Conservation (phyloP, 2,888 invertebrate genomes). For the Ellobium chinense region DNA sequence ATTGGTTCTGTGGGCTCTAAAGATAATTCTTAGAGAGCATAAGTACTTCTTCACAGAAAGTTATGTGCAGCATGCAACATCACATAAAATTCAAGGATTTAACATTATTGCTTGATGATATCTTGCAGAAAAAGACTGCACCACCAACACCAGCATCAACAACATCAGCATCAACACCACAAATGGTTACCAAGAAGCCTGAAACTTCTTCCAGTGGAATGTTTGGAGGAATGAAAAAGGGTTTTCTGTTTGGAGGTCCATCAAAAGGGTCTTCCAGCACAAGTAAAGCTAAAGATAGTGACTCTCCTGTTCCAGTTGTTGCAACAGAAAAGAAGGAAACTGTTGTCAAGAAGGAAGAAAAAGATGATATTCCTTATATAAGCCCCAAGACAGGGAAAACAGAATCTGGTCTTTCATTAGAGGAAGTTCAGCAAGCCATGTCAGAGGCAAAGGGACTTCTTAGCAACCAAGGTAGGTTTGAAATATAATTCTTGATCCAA, state of each 20-base stretch:
- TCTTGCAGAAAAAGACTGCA: background rate
- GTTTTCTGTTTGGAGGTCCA: conserved; percentile 70
- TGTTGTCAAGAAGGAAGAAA: background rate
- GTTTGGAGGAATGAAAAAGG: conserved; percentile 76
- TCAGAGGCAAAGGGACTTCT: conserved; percentile 56
- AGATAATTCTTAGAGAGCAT: too few relatives aligned
- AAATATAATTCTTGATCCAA: too few relatives aligned
- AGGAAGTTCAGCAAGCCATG: conserved; percentile 73
- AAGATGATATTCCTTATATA: conserved; percentile 63
- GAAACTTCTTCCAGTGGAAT: conserved; percentile 18
- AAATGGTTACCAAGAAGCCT: background rate
- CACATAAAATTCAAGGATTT: background rate
- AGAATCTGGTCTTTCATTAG: conserved; percentile 58
- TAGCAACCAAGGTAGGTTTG: conserved; percentile 66
- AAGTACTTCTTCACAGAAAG: too few relatives aligned
- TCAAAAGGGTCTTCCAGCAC: conserved; percentile 31
- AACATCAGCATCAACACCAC: background rate
- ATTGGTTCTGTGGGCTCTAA: too few relatives aligned
- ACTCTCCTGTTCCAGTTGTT: background rate
- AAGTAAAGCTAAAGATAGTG: conserved; percentile 2
- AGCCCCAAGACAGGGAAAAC: conserved; percentile 58
- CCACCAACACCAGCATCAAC: background rate
- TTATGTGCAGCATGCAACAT: too few relatives aligned
- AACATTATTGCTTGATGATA: background rate
- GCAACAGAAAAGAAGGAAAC: background rate